Evolutionary conservation across 2,113 vertebrate genomes (phyloP), one percentile per base, ranked within the genome.

Genomic region (Myiopsitta monachus): DNA sequence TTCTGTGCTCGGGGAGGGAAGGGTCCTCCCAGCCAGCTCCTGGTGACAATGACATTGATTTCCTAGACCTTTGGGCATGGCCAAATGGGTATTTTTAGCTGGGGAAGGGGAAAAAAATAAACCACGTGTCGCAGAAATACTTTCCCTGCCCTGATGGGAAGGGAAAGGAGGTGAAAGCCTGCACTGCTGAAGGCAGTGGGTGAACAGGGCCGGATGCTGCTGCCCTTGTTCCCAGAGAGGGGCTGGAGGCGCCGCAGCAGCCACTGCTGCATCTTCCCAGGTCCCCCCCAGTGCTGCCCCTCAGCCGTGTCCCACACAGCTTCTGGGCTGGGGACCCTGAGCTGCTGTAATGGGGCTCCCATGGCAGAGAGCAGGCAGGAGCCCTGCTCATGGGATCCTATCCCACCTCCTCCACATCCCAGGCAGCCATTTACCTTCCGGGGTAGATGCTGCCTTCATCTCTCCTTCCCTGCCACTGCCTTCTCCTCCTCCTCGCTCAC

Each of bases 1-100:
- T 86, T 78, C 47, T 61, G 67, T 83, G 2, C 59, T 27, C 6
- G 15, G 54, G 86, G 95, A 87, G 84, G 87, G 94, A 78, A 80
- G 76, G 84, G 73, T 86, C 91, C 88, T 92, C 69, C 72, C 92
- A 93, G 91, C 49, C 95, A 63, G 79, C 1, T 57, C 88, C 91
- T 83, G 88, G 68, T 90, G 95, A 95, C 94, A 95, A 81, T 91
- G 94, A 92, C 95, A 96, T 87, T 94, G 95, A 96, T 94, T 97
- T 91, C 88, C 76, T 41, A 80, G 88, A 84, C 83, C 92, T 93
- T 90, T 94, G 43, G 38, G 64, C 3, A 17, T 41, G 92, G 88
- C 83, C 83, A 88, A 63, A 87, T 83, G 72, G 24, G 73, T 96
- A 95, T 95, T 95, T 97, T 95, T 94, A 95, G 92, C 92, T 44